phyloP scores from a whole-genome alignment of 2,888 invertebrate species.

The Frankliniella intonsa region DNA sequence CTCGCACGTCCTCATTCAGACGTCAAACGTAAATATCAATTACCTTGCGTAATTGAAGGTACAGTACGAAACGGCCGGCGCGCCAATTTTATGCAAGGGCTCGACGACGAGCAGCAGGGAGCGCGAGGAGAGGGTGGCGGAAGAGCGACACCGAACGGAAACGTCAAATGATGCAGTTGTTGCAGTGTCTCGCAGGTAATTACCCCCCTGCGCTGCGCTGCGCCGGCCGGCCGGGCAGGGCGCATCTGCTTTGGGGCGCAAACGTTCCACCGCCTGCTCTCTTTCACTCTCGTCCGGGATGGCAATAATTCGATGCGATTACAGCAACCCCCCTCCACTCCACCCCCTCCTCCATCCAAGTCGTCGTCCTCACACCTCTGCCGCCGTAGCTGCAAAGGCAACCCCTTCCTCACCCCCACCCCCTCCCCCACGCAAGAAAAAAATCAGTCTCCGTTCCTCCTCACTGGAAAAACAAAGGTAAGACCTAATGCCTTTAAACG shows the following conservation, averaged over 20 bases:
- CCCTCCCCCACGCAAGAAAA: no score
- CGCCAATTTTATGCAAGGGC: not conserved
- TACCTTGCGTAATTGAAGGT: constrained; percentile 10
- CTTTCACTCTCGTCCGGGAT: not conserved
- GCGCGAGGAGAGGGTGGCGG: not conserved
- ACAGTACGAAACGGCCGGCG: not conserved
- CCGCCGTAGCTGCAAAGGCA: no score
- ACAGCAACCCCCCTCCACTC: not conserved
- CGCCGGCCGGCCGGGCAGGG: not conserved
- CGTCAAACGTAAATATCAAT: constrained; percentile 22
- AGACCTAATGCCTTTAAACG: no score
- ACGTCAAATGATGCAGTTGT: not conserved
- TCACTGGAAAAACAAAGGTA: no score
- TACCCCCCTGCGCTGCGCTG: not conserved
- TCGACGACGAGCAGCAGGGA: not conserved
- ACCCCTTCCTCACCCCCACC: no score
- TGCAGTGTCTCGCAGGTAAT: not conserved
- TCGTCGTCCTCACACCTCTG: no score
- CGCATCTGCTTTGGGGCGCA: not conserved
- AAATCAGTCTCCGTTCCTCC: no score
- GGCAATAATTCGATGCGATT: constrained; percentile 11
- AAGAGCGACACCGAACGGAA: constrained; percentile 2
- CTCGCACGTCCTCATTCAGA: constrained; percentile 1
- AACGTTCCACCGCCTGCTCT: not conserved
- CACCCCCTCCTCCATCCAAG: no score